A percentile compares a stretch with the other conserved stretches of the same genome.
Evolutionary conservation across 2,113 vertebrate species (phyloP).

Genomic region (Thymallus thymallus): DNA sequence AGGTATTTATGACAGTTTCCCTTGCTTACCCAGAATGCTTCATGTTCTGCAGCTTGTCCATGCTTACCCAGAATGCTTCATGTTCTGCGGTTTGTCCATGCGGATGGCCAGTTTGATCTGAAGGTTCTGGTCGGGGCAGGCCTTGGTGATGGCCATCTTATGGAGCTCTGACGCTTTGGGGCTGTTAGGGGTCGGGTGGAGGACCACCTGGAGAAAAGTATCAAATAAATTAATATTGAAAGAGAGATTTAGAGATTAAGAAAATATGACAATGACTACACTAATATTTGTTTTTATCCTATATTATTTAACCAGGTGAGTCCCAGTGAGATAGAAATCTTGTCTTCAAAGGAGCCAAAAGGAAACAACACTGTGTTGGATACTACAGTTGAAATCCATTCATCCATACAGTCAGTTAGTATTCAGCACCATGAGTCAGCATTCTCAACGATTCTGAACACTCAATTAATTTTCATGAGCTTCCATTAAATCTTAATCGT

Average conservation of each 20-base stretch:
- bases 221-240: constrained; percentile 8
- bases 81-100: constrained; percentile 99
- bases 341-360: too few species aligned
- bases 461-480: constrained; percentile 33
- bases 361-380: background rate
- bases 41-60: too few species aligned
- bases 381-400: background rate
- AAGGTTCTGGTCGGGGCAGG: constrained; percentile 95
- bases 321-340: too few species aligned
- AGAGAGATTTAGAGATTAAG: background rate
- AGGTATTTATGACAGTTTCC: too few species aligned
- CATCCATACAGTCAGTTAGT: constrained; percentile 15
- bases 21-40: background rate
- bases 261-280: background rate
- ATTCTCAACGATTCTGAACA: constrained; percentile 26
- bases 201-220: constrained; percentile 79
- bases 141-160: constrained; percentile 98
- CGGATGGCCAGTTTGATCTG: constrained; percentile 97
- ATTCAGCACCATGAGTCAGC: constrained; percentile 32
- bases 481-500: constrained; percentile 18
- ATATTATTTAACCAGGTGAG: too few species aligned
- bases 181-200: constrained; percentile 96
- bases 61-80: constrained; percentile 98
- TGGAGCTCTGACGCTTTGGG: constrained; percentile 97
- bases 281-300: too few species aligned